Evolutionary conservation across 2,113 vertebrate genomes (phyloP), one percentile per base, ranked within the genome.

Genomic region (Phoenicopterus ruber): DNA sequence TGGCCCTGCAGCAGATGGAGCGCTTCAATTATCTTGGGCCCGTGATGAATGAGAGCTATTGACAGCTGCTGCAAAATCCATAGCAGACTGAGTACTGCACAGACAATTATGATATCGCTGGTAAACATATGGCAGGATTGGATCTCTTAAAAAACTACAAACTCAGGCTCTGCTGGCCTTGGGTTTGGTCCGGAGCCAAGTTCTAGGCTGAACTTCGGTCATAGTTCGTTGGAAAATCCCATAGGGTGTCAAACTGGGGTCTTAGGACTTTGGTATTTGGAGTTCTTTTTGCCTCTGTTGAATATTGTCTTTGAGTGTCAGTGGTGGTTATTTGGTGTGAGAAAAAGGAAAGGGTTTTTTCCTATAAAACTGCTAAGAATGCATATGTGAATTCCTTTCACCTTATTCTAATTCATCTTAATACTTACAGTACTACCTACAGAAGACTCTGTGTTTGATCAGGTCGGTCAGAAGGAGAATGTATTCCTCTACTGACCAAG

Each of bases 61-160:
- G 96, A 96, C 96, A 97, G 95, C 95, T 97, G 96, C 96, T 88
- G 87, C 88, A 97, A 97, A 97, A 97, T 97, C 94, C 95, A 97
- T 94, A 96, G 94, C 96, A 95, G 94, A 81, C 96, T 92, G 92
- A 91, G 85, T 63, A 94, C 91, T 59, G 94, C 83, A 76, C 83
- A 96, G 93, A 96, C 96, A 97, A 96, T 97, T 97, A 97, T 78
- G 82, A 94, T 89, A 92, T 96, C 57, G 3, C 93, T 90, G 86
- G 89, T 96, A 96, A 97, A 97, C 94, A 96, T 96, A 97, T 95
- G 96, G 94, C 83, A 91, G 83, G 49, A 91, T 3, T 88, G 63
- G 72, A 80, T 93, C 81, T 94, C 94, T 78, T 25, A 61, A 91
- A 94, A 82, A 94, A 24, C 19, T 76, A 88, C 40, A 49, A 88